phyloP scores from a whole-genome alignment of 2,797 vertebrate species.

The Arctocebus calabarensis region DNA sequence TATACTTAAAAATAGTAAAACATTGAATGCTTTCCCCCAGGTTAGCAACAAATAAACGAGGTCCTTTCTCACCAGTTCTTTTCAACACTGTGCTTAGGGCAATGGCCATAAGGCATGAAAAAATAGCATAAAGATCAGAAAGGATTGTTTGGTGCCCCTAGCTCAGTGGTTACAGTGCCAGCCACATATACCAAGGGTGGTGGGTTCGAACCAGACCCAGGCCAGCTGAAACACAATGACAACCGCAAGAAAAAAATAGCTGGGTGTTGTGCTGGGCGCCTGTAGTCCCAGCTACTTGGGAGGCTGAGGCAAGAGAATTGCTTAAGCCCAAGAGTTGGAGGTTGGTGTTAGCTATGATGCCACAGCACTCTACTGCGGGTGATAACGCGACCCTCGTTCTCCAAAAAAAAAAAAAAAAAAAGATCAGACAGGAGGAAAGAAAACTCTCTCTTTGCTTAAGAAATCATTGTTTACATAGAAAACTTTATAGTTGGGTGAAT shows the following conservation, averaged over 20 bases:
- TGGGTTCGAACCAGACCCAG: too few relatives aligned
- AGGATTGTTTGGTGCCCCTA: not conserved
- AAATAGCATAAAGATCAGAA: not conserved
- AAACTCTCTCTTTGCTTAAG: not conserved
- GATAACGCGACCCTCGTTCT: too few relatives aligned
- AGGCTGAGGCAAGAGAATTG: too few relatives aligned
- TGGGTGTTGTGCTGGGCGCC: too few relatives aligned
- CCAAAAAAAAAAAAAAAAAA: not conserved
- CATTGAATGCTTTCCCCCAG: not conserved
- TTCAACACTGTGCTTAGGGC: not conserved
- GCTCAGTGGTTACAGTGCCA: too few relatives aligned
- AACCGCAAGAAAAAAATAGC: too few relatives aligned
- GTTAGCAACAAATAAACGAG: not conserved
- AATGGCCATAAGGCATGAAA: not conserved
- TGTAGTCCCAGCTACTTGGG: too few relatives aligned
- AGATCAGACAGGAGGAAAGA: conserved; percentile 41
- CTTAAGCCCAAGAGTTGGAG: too few relatives aligned
- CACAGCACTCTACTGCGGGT: too few relatives aligned
- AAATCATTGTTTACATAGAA: not conserved
- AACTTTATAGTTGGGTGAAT: not conserved
- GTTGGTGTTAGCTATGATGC: too few relatives aligned
- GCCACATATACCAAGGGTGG: too few relatives aligned
- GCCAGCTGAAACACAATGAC: too few relatives aligned
- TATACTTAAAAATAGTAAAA: conserved; percentile 22
- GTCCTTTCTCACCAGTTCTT: not conserved